These are phyloP conservation scores for Turdus rufiventris DNA, from an alignment of 2,113 vertebrate genomes.

Conservation along the genomic window DNA sequence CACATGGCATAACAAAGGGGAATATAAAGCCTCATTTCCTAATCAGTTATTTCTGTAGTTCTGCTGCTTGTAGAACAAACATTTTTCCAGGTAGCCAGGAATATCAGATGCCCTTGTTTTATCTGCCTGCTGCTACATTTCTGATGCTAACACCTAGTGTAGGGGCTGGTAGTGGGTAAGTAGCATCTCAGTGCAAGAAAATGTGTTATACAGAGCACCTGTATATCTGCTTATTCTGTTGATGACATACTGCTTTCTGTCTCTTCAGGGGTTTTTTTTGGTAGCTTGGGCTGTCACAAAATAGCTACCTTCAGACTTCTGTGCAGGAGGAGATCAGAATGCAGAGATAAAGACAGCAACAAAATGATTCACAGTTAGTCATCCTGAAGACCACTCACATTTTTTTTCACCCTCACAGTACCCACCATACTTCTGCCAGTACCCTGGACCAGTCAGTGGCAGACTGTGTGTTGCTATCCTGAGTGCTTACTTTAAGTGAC, in stretches of 20 bases:
- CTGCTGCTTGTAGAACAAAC: neutral
- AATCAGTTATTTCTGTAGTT: neutral
- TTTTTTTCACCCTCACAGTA: neutral
- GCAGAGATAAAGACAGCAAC: neutral
- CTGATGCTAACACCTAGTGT: neutral
- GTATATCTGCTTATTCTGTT: neutral
- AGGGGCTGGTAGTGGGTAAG: neutral
- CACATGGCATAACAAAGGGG: neutral
- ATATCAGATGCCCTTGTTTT: slow-evolving; percentile 16
- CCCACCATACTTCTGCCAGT: neutral
- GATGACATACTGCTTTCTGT: neutral
- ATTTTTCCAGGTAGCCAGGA: neutral
- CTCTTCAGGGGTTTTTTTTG: neutral
- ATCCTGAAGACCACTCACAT: slow-evolving; percentile 22
- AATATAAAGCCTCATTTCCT: neutral
- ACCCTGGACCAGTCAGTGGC: neutral
- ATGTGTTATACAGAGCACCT: slow-evolving; percentile 14
- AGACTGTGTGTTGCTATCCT: neutral
- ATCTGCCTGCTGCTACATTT: neutral
- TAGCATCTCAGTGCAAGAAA: neutral
- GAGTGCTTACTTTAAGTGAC: neutral
- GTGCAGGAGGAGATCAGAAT: slow-evolving; percentile 25
- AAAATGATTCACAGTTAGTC: slow-evolving; percentile 38
- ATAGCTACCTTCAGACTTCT: slow-evolving; percentile 12
- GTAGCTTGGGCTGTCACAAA: slow-evolving; percentile 3